Conservation (phyloP, 2,888 invertebrate genomes). For the Tanaodytes sp. region DNA sequence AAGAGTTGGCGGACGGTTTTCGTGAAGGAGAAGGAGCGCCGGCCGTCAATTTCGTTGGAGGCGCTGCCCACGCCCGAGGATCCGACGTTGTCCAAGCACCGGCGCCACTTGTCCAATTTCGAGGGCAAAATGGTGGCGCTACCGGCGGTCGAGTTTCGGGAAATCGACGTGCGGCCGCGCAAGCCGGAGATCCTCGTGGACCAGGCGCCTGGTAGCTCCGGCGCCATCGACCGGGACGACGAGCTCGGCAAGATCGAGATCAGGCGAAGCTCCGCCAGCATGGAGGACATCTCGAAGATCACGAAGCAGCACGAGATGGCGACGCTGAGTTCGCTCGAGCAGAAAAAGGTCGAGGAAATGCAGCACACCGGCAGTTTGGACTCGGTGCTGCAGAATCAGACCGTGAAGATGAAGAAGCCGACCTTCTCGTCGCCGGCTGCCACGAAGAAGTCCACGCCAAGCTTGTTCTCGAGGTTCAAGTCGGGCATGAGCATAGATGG, state of each 20-base stretch:
- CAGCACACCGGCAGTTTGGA: slow-evolving; percentile 69
- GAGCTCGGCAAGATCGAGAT: slow-evolving; percentile 67
- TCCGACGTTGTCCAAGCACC: slow-evolving; percentile 59
- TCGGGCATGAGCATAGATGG: slow-evolving; percentile 71
- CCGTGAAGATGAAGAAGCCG: slow-evolving; percentile 58
- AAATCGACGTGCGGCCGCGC: slow-evolving; percentile 64
- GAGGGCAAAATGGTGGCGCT: slow-evolving; percentile 64
- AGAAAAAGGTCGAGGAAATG: slow-evolving; percentile 64
- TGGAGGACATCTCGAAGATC: slow-evolving; percentile 72
- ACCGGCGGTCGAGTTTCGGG: slow-evolving; percentile 61
- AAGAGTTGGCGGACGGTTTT: slow-evolving; percentile 70
- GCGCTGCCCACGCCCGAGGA: slow-evolving; percentile 60
- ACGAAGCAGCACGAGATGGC: slow-evolving; percentile 66
- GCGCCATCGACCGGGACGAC: slow-evolving; percentile 52
- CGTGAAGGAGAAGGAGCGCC: slow-evolving; percentile 65
- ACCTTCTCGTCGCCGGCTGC: slow-evolving; percentile 61
- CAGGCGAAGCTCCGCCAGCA: slow-evolving; percentile 70
- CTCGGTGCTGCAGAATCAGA: slow-evolving; percentile 69
- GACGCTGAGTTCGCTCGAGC: slow-evolving; percentile 63
- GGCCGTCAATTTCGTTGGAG: slow-evolving; percentile 69
- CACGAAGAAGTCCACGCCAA: slow-evolving; percentile 66
- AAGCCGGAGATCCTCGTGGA: slow-evolving; percentile 67
- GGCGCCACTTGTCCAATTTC: slow-evolving; percentile 67
- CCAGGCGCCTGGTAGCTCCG: too few relatives aligned
- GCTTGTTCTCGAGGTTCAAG: slow-evolving; percentile 68